Conservation (phyloP, 2,797 vertebrate species). For the Paramormyrops hopkinsi region DNA sequence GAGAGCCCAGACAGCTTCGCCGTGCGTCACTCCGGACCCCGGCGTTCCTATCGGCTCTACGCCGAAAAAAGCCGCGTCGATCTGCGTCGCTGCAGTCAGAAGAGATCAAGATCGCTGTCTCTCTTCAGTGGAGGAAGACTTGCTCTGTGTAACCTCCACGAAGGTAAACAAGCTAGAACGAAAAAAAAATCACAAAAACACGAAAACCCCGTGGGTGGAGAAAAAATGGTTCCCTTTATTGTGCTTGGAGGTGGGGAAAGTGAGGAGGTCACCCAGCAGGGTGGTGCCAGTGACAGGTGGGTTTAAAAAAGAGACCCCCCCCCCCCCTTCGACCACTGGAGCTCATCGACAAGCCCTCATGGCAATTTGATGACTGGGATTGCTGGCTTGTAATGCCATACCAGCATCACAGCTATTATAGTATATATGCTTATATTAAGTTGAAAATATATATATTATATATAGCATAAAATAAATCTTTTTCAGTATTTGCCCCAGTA, state of each 20-base stretch:
- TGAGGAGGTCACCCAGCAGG: background rate
- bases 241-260: background rate
- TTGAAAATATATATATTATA: background rate
- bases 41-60: conserved; percentile 34
- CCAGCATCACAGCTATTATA: background rate
- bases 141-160: conserved; percentile 41
- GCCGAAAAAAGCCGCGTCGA: conserved; percentile 54
- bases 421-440: background rate
- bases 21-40: conserved; percentile 26
- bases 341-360: background rate
- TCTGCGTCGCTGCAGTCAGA: conserved; percentile 59
- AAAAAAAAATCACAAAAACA: conserved; percentile 61
- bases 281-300: background rate
- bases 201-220: conserved; percentile 28
- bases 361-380: background rate
- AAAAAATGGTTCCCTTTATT: background rate
- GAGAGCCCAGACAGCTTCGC: background rate
- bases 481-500: background rate
- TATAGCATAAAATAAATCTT: background rate
- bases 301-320: background rate
- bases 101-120: conserved; percentile 63
- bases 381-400: background rate
- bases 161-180: conserved; percentile 48
- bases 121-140: conserved; percentile 39
- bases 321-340: background rate